These are phyloP conservation scores for Metopolophium dirhodum DNA, from an alignment of 1,140 invertebrate genomes.

Conservation along the genomic window DNA sequence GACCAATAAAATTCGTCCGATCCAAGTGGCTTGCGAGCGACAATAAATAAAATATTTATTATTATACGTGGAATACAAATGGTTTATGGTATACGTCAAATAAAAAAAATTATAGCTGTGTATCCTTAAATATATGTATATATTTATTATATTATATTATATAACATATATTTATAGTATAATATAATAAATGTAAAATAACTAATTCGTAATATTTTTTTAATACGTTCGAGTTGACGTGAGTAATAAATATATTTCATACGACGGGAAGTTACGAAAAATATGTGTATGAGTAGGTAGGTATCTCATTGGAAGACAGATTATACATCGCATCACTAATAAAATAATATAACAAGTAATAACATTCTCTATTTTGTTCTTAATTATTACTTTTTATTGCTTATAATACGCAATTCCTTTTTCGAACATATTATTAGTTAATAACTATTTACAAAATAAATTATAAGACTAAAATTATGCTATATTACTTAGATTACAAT, in stretches of 20 bases:
- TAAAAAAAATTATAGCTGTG: background rate
- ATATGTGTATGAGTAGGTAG: background rate
- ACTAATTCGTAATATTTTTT: slow-evolving; percentile 17
- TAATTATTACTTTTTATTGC: background rate
- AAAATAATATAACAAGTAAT: background rate
- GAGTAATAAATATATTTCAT: slow-evolving; percentile 13
- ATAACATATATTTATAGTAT: slow-evolving; percentile 4
- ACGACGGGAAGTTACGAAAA: background rate
- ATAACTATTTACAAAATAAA: no score
- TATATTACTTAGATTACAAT: background rate
- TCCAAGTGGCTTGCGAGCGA: background rate
- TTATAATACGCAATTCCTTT: background rate
- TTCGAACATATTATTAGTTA: no score
- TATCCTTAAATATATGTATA: background rate
- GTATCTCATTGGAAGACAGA: background rate
- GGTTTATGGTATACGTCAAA: background rate
- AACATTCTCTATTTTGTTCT: background rate
- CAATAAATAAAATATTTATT: background rate
- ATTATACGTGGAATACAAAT: background rate
- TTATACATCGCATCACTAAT: background rate
- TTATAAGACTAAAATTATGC: no score
- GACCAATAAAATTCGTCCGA: background rate
- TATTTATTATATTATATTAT: background rate
- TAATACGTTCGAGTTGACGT: background rate
- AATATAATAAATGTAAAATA: slow-evolving; percentile 13